Percentiles rank a stretch among this genome's conserved stretches.
Evolutionary conservation across 2,888 invertebrate genomes (phyloP).

Genomic region (Synanthedon vespiformis): DNA sequence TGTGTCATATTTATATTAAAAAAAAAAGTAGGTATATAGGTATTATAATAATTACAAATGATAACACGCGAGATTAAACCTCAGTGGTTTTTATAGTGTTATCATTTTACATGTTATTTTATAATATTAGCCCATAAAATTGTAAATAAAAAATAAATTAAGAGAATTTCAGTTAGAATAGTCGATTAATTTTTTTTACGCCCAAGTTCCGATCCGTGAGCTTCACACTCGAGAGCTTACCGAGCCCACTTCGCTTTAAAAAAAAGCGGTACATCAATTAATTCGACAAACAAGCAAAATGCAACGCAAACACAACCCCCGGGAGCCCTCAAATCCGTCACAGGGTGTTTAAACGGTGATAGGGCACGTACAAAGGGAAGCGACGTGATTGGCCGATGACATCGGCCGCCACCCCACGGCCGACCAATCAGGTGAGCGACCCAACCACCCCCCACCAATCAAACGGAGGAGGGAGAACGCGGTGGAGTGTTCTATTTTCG

Average conservation of each 20-base stretch:
- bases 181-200: no score
- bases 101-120: no score
- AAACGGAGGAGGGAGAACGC: neutral
- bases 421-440: constrained; percentile 26
- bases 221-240: neutral
- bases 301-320: constrained; percentile 59
- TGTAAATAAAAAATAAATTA: no score
- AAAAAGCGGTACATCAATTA: constrained; percentile 49
- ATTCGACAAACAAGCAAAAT: constrained; percentile 60
- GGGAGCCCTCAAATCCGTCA: constrained; percentile 36
- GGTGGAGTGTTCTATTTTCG: constrained; percentile 10
- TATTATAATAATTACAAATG: no score
- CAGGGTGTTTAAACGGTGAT: constrained; percentile 45
- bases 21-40: no score
- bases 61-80: no score
- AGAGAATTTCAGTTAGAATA: no score
- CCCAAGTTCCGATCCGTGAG: neutral
- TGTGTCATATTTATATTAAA: no score
- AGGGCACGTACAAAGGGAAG: constrained; percentile 26
- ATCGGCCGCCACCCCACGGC: constrained; percentile 19
- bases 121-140: no score
- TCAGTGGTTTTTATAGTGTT: no score
- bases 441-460: constrained; percentile 13
- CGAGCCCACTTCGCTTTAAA: constrained; percentile 20
- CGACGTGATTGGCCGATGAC: constrained; percentile 28